These are phyloP conservation scores for Puma concolor DNA, from an alignment of 2,113 vertebrate genomes.

Conservation along the genomic window DNA sequence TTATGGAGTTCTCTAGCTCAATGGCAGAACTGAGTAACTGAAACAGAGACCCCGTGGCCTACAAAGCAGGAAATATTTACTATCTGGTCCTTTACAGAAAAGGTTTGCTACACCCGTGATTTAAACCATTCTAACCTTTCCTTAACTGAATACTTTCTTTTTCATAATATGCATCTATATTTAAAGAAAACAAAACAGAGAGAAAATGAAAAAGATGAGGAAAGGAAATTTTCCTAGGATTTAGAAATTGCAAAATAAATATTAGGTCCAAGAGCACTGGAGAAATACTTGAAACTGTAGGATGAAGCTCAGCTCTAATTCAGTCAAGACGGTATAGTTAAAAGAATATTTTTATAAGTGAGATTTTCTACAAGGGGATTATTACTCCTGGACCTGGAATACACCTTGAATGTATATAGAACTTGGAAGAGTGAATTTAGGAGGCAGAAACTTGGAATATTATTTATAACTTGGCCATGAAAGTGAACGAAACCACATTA, in stretches of 20 bases:
- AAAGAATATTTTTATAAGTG: conserved; percentile 38
- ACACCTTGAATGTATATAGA: conserved; percentile 51
- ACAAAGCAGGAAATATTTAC: neutral
- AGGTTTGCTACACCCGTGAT: neutral
- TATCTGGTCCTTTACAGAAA: neutral
- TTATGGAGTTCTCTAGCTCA: neutral
- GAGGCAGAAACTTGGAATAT: conserved; percentile 41
- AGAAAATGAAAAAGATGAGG: conserved; percentile 23
- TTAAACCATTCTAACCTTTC: conserved; percentile 9
- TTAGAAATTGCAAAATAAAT: neutral
- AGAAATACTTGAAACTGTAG: neutral
- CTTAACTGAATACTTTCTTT: neutral
- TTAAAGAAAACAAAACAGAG: neutral
- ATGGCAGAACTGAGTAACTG: neutral
- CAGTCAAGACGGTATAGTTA: neutral
- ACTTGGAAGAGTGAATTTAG: conserved; percentile 16
- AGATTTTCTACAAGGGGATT: neutral
- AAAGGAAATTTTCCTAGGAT: neutral
- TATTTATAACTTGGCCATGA: conserved; percentile 80
- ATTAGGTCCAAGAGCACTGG: neutral
- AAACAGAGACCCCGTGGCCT: neutral
- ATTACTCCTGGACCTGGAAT: neutral
- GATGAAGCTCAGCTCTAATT: neutral
- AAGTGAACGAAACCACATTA: conserved; percentile 71
- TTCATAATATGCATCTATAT: neutral